Base-by-base conservation (phyloP, 2,113 vertebrate species). In the Tinamus guttatus region DNA sequence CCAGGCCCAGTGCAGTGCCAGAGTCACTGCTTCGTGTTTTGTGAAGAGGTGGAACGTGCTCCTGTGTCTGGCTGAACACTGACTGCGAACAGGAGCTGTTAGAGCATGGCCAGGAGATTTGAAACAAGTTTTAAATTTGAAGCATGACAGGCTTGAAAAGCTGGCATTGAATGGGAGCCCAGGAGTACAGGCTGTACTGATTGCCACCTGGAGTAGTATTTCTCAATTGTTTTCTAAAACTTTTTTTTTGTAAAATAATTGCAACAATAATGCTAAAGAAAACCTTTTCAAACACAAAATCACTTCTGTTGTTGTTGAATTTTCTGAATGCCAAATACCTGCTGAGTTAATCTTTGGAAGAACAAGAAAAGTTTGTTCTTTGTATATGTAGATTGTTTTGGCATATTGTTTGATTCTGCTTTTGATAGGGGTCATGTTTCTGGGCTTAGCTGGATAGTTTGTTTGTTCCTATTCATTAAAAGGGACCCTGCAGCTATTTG, bases 381-480 rank as follows among this genome's bases (percentile, higher is more conserved):
- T 84, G 78, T 90, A 89, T 91, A 85, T 47, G 75, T 81, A 89
- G 93, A 89, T 85, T 94, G 90, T 90, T 96, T 97, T n/a, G 18
- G 76, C 81, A 89, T 91, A 95, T 96, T 96, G 81, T 97, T 95
- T 94, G 95, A 94, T 93, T 95, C 81, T 87, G 54, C 67, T 93
- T 95, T 95, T 93, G 94, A 87, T 90, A 90, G 80, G 73, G 82
- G 86, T 92, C 93, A 94, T 81, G 52, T 84, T 92, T 92, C 82
- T 93, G 74, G 87, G 76, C 91, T 95, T 96, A 91, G 91, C 78
- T 96, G 95, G 90, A 81, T 95, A 85, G 76, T 89, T 94, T 95
- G 95, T 93, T 95, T 95, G 86, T 96, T 97, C 85, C 90, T 95
- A 95, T 92, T 96, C 96, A 93, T 87, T 95, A 88, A 96, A 96